These are phyloP conservation scores for Vidua chalybeata DNA, from an alignment of 2,113 vertebrate genomes.

Conservation along the genomic window DNA sequence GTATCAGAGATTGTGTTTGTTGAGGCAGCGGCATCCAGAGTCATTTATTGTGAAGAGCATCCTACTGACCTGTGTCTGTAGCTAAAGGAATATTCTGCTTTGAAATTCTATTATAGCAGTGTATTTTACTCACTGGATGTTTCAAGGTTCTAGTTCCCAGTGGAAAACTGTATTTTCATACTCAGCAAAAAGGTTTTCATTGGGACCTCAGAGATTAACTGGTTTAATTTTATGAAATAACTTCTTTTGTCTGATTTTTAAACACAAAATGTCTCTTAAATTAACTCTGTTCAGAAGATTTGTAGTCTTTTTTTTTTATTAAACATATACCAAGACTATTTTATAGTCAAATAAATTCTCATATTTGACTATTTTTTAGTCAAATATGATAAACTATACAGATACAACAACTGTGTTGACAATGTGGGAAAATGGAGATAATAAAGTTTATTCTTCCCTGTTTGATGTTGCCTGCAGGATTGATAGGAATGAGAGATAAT, in stretches of 20 bases:
- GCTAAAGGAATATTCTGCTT: not conserved
- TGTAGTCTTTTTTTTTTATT: not conserved
- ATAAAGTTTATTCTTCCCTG: not conserved
- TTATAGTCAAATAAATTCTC: not conserved
- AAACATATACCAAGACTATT: not conserved
- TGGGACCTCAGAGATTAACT: not conserved
- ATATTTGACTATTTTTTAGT: not conserved
- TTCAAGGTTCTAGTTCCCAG: not conserved
- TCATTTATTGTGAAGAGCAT: not conserved
- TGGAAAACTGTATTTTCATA: not conserved
- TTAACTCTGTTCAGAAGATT: not conserved
- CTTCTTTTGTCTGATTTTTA: not conserved
- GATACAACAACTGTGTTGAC: not conserved
- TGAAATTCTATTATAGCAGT: not conserved
- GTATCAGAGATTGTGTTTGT: not conserved
- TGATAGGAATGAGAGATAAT: not conserved
- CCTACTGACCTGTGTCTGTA: not conserved
- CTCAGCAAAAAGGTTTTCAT: not conserved
- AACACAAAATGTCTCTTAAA: not conserved
- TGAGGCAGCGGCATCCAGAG: not conserved
- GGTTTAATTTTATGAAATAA: not conserved
- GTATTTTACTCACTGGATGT: not conserved
- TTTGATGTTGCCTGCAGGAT: not conserved
- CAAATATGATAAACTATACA: not conserved
- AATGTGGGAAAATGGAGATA: not conserved